phyloP scores from a whole-genome alignment of 2,113 vertebrate species.

The Corynorhinus townsendii region DNA sequence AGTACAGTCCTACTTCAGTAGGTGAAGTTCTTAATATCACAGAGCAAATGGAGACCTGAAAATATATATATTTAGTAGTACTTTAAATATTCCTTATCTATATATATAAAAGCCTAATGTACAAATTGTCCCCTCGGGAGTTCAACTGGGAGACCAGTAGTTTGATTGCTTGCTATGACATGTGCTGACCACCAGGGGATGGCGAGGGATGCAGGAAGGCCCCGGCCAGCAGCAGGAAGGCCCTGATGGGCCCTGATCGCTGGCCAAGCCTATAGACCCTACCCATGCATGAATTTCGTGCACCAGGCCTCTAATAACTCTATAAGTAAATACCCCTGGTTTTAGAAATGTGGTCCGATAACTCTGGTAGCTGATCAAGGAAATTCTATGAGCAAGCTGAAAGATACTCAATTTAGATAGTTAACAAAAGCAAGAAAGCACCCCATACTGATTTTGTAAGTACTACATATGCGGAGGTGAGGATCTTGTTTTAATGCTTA shows the following conservation, averaged over 20 bases:
- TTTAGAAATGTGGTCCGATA: background rate
- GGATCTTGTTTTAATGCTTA: background rate
- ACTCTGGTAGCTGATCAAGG: background rate
- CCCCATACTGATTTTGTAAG: background rate
- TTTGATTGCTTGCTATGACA: too few relatives aligned
- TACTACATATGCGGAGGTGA: fast-evolving
- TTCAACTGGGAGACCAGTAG: too few relatives aligned
- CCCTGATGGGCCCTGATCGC: too few relatives aligned
- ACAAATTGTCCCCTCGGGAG: too few relatives aligned
- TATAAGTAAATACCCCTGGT: background rate
- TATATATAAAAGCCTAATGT: too few relatives aligned
- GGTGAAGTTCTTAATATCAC: background rate
- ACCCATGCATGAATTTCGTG: too few relatives aligned
- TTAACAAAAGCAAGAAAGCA: background rate
- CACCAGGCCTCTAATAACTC: background rate
- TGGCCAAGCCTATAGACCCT: too few relatives aligned
- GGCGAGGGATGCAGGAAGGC: too few relatives aligned
- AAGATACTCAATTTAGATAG: background rate
- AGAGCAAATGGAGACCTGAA: background rate
- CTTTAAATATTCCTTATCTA: background rate
- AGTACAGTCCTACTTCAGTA: too few relatives aligned
- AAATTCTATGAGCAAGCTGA: background rate
- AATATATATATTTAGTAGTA: background rate
- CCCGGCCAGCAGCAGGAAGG: too few relatives aligned
- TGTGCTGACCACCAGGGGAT: too few relatives aligned